Conservation (phyloP, 2,113 vertebrate species). For the Hippopotamus amphibius region DNA sequence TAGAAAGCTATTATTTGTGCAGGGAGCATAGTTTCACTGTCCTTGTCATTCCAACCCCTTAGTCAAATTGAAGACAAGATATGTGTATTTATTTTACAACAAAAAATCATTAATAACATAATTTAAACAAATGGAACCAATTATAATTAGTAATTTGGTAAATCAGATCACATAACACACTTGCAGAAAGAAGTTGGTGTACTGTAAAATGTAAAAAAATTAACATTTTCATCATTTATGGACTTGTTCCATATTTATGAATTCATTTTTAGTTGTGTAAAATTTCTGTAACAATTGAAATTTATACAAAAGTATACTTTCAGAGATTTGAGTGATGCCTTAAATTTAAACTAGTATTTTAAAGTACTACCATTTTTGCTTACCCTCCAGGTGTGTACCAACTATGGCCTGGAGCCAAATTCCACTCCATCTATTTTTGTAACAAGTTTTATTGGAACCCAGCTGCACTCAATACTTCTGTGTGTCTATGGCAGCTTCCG, state of each 20-base stretch:
- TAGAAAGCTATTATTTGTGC: slow-evolving; percentile 89
- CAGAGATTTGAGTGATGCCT: not conserved
- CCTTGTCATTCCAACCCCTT: slow-evolving; percentile 83
- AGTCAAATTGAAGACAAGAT: slow-evolving; percentile 81
- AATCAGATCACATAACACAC: slow-evolving; percentile 69
- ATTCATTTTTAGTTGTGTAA: slow-evolving; percentile 31
- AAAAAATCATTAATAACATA: slow-evolving; percentile 81
- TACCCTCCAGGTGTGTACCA: not conserved
- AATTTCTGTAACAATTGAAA: not conserved
- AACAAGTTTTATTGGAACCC: not conserved
- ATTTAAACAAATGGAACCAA: slow-evolving; percentile 86
- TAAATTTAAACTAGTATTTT: slow-evolving; percentile 17
- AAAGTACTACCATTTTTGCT: not conserved
- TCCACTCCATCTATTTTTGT: not conserved
- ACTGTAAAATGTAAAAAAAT: slow-evolving; percentile 48
- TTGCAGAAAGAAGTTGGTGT: slow-evolving; percentile 54
- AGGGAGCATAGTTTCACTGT: slow-evolving; percentile 83
- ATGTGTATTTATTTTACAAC: slow-evolving; percentile 83
- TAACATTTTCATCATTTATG: slow-evolving; percentile 41
- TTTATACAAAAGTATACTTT: not conserved
- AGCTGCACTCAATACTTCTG: not conserved
- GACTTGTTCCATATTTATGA: not conserved
- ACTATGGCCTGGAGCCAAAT: not conserved
- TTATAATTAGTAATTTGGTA: slow-evolving; percentile 82
- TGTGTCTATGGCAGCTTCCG: not conserved